Conservation (phyloP, 2,797 vertebrate species). For the Myiotriccus ornatus region DNA sequence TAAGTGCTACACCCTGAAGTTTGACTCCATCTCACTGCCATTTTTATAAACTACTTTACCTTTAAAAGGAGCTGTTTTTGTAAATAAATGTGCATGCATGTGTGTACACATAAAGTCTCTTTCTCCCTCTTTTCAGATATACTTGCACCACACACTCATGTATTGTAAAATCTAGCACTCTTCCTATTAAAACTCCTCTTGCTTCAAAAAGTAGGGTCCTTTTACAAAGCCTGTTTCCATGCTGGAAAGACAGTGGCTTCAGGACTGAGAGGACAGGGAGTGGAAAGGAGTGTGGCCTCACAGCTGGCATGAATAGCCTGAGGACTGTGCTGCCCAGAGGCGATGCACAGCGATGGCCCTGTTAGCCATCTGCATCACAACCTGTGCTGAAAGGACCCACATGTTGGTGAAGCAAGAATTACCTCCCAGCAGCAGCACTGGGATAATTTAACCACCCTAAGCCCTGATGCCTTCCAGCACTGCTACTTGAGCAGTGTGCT, state of each 20-base stretch:
- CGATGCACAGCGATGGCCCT: accelerated
- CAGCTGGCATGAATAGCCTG: neutral
- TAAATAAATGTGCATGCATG: neutral
- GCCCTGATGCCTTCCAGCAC: neutral
- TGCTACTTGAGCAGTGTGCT: neutral
- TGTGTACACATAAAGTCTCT: neutral
- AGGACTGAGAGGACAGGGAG: neutral
- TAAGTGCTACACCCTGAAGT: neutral
- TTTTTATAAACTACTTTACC: neutral
- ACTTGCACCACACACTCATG: accelerated
- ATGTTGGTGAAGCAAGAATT: neutral
- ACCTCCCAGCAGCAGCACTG: neutral
- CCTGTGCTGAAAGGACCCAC: neutral
- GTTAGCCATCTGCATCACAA: neutral
- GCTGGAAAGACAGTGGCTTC: neutral
- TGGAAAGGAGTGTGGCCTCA: neutral
- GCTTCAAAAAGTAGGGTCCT: neutral
- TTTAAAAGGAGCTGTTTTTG: neutral
- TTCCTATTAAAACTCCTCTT: neutral
- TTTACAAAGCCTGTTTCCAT: neutral
- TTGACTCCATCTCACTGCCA: neutral
- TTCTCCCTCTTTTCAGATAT: neutral
- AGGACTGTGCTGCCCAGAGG: neutral
- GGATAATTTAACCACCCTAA: neutral
- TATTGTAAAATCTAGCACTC: neutral